These are phyloP conservation scores for Meghimatium bilineatum DNA, from an alignment of 2,888 invertebrate genomes.

Conservation along the genomic window DNA sequence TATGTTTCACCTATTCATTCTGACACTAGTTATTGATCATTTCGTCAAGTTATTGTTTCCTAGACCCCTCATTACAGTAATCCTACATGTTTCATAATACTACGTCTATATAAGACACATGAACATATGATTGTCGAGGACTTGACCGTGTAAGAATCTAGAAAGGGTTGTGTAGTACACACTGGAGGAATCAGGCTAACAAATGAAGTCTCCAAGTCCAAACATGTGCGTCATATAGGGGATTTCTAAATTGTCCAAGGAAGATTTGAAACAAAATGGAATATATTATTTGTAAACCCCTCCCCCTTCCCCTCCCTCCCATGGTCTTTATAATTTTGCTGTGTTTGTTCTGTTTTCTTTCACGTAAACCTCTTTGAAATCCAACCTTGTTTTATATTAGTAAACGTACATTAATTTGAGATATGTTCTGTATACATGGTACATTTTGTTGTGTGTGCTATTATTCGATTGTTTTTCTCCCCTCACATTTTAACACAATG, in stretches of 20 bases:
- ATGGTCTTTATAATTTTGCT: background rate
- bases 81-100: background rate
- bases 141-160: background rate
- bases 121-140: background rate
- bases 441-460: background rate
- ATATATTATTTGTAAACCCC: background rate
- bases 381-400: background rate
- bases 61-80: conserved; percentile 5
- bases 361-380: background rate
- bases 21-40: conserved; percentile 9
- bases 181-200: background rate
- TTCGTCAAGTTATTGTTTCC: conserved; percentile 34
- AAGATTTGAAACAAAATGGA: background rate
- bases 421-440: background rate
- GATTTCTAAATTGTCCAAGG: background rate
- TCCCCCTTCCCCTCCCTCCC: too few species aligned
- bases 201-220: conserved; percentile 56
- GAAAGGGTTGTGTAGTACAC: background rate
- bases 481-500: background rate
- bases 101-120: too few species aligned
- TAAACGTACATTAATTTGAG: background rate
- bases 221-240: conserved; percentile 31
- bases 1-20: conserved; percentile 24
- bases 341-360: background rate
- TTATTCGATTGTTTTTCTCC: background rate